Evolutionary conservation across 1,140 invertebrate species (phyloP), one percentile per base, ranked within the genome.

Genomic region (Heliothis virescens): DNA sequence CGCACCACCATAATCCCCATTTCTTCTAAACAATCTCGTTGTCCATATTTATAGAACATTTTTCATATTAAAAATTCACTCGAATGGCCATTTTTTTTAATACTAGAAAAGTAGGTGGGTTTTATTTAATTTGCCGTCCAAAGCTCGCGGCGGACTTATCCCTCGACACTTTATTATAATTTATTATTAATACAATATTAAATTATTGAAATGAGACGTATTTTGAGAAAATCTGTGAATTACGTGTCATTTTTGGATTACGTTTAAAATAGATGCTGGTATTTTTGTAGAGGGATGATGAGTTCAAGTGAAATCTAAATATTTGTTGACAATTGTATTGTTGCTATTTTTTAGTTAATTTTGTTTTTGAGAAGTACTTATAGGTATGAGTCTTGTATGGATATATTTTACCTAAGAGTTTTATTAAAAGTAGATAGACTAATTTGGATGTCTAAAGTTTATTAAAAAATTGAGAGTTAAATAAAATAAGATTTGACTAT

Each of bases 111-210:
- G n/a, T 48, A 63, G 15, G 34, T 41, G 16, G 26, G 50, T 52
- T 29, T 26, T 69, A 52, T 69, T 69, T 69, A 52, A 69, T 69
- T 69, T 69, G 41, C 48, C 4, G 48, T 21, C 48, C 62, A 11
- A 15, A 12, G 48, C 65, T 15, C 13, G 47, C 4, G 16, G 65
- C 65, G 65, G 48, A 47, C 50, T 69, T 4, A 69, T 69, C 65
- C 65, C 21, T 15, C 29, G 16, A 9, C 16, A 21, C 7, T 9
- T 18, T 18, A 13, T 63, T 41, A 41, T 63, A 2, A 63, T 69
- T 52, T 69, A 69, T 41, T 41, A 69, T 52, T 69, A 69, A 21
- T 15, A 50, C 18, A 52, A 69, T n/a, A 69, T 69, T 69, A 47
- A 69, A 69, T 52, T 11, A 69, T 16, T 9, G 16, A 21, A 69